These are phyloP conservation scores for Anser cygnoides DNA, from an alignment of 2,113 vertebrate species.

Conservation along the genomic window DNA sequence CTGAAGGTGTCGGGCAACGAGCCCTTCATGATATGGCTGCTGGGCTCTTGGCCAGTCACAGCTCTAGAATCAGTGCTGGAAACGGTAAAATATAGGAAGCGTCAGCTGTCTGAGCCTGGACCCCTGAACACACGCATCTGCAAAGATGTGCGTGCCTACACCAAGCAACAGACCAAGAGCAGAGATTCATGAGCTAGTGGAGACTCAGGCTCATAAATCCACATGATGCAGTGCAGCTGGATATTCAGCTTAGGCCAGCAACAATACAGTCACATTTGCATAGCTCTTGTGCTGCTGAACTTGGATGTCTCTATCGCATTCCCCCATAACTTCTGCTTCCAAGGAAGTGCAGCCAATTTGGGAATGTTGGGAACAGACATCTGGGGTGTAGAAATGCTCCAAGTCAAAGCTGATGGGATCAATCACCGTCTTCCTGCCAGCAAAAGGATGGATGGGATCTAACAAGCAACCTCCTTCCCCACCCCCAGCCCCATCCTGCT, in stretches of 20 bases:
- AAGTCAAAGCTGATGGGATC: slow-evolving; percentile 12
- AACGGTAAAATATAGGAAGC: not conserved
- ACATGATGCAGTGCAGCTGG: slow-evolving; percentile 50
- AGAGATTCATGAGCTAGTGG: slow-evolving; percentile 19
- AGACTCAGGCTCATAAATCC: slow-evolving; percentile 36
- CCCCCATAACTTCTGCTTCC: slow-evolving; percentile 14
- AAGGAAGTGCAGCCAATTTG: slow-evolving; percentile 11
- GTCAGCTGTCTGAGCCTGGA: not conserved
- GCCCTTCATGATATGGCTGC: not conserved
- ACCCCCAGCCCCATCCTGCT: not conserved
- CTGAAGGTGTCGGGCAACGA: not conserved
- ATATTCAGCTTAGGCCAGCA: slow-evolving; percentile 18
- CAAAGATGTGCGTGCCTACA: not conserved
- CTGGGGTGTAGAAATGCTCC: slow-evolving; percentile 32
- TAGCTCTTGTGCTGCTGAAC: not conserved
- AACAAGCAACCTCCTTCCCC: not conserved
- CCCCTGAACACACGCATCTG: not conserved
- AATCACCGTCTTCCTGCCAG: not conserved
- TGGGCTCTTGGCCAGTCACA: not conserved
- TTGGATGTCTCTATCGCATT: slow-evolving; percentile 15
- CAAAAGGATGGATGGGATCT: not conserved
- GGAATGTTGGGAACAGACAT: slow-evolving; percentile 14
- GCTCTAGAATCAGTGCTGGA: not conserved
- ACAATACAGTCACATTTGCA: not conserved
- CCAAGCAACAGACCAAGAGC: slow-evolving; percentile 22